A percentile compares a stretch with the other conserved stretches of the same genome.
Evolutionary conservation across 2,888 invertebrate species (phyloP).

Genomic region (Macrophya alboannulata): DNA sequence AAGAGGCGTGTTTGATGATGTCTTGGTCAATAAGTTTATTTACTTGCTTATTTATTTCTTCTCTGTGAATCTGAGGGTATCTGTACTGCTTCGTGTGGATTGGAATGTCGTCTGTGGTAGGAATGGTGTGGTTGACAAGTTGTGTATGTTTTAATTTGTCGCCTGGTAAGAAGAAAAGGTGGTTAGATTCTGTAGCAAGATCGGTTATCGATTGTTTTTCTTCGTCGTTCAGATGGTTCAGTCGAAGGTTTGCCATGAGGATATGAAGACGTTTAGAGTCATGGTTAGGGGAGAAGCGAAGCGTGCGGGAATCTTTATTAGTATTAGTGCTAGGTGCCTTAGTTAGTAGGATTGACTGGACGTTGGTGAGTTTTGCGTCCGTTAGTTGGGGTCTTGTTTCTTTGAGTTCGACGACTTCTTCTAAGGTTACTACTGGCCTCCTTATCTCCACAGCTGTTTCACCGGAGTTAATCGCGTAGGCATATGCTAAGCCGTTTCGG

Average conservation of each 20-base stretch:
- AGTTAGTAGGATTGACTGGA: neutral
- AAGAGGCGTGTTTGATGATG: constrained; percentile 67
- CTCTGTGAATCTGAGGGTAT: constrained; percentile 72
- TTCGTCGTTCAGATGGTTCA: neutral
- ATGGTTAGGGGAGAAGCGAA: neutral
- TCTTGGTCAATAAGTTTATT: constrained; percentile 67
- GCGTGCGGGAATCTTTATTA: neutral
- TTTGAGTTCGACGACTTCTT: neutral
- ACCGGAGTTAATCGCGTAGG: neutral
- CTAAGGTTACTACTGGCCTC: constrained; percentile 1
- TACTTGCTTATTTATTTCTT: constrained; percentile 71
- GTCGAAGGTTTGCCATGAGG: neutral
- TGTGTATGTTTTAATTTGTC: constrained; percentile 4
- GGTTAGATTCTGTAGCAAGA: constrained; percentile 3
- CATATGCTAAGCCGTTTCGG: neutral
- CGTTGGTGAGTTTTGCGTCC: neutral
- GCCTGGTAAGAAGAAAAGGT: neutral
- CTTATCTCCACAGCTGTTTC: neutral
- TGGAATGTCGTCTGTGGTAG: constrained; percentile 66
- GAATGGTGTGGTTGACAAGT: neutral
- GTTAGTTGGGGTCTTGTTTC: too few species aligned
- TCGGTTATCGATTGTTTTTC: constrained; percentile 6
- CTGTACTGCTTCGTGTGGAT: constrained; percentile 73
- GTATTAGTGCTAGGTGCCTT: neutral
- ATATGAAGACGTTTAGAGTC: neutral